Evolutionary conservation across 2,113 vertebrate genomes (phyloP), one percentile per base, ranked within the genome.

Genomic region (Merops nubicus): DNA sequence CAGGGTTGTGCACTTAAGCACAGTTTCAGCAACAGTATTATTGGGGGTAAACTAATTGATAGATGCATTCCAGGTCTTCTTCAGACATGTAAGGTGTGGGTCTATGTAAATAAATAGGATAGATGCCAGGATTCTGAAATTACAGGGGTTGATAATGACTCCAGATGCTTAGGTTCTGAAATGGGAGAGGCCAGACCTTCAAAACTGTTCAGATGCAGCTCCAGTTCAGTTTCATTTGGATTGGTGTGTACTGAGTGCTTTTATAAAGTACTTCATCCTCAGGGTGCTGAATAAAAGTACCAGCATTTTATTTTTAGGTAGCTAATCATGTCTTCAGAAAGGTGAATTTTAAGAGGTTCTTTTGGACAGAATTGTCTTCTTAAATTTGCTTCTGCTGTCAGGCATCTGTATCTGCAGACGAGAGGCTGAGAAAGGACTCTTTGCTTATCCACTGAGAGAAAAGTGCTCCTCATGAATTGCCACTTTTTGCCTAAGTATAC

Each of bases 71-170:
- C 75, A 70, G 42, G 51, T 88, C 54, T 15, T 89, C 31, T 91
- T 85, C 3, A 10, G 50, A 67, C 47, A 13, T 59, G 29, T 42
- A 79, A 83, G 67, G 42, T 85, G 54, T 88, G 72, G 68, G 75
- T 68, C 82, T 78, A 33, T 73, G 48, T 69, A 95, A 96, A 85
- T 72, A 93, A 92, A 82, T 20, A 78, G 29, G 33, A 38, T 31
- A 14, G 72, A 64, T 93, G 36, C 74, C 87, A 89, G 65, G 25
- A 42, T 85, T 88, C 78, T 93, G 78, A 89, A 95, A 88, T 91
- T 95, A 90, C 43, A 96, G 90, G 70, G 54, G 54, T 86, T 50
- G 33, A 25, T 38, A 67, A 83, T 86, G 79, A 47, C 59, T 89
- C 29, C 33, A 70, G 38, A 31, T 95, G 45, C 73, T 87, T 29